Evolutionary conservation across 2,888 invertebrate genomes (phyloP).

Genomic region (Drosophila limbata): DNA sequence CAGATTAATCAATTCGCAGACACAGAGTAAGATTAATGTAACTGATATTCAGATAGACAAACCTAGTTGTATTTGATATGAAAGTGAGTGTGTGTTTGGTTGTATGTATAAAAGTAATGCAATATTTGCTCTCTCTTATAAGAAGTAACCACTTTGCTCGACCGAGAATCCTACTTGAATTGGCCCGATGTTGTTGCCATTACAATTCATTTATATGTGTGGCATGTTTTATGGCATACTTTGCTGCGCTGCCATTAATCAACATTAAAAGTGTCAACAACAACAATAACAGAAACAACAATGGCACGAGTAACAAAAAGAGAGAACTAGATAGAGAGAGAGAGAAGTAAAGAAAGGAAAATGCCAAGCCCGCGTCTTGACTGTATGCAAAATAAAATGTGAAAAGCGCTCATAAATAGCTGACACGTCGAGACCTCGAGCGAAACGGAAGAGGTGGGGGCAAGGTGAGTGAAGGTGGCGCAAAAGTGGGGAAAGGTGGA

Average conservation of each 20-base stretch:
- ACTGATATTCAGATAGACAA: conserved; percentile 35
- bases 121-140: background rate
- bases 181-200: conserved; percentile 35
- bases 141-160: conserved; percentile 21
- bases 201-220: conserved; percentile 77
- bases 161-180: conserved; percentile 12
- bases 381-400: conserved; percentile 66
- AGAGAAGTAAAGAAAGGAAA: conserved; percentile 19
- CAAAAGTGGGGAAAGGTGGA: background rate
- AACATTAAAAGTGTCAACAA: conserved; percentile 73
- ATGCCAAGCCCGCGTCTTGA: conserved; percentile 30
- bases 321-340: background rate
- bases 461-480: too few species aligned
- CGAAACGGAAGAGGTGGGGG: background rate
- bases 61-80: background rate
- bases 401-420: conserved; percentile 71
- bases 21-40: conserved; percentile 52
- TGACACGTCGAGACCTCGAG: conserved; percentile 41
- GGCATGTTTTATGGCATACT: conserved; percentile 70
- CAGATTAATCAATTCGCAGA: conserved; percentile 10
- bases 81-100: conserved; percentile 1
- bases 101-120: background rate
- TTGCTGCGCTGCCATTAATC: conserved; percentile 66
- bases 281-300: conserved; percentile 1
- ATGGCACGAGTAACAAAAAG: background rate